Evolutionary conservation across 1,140 invertebrate genomes (phyloP).

Genomic region (Protaetia brevitarsis): DNA sequence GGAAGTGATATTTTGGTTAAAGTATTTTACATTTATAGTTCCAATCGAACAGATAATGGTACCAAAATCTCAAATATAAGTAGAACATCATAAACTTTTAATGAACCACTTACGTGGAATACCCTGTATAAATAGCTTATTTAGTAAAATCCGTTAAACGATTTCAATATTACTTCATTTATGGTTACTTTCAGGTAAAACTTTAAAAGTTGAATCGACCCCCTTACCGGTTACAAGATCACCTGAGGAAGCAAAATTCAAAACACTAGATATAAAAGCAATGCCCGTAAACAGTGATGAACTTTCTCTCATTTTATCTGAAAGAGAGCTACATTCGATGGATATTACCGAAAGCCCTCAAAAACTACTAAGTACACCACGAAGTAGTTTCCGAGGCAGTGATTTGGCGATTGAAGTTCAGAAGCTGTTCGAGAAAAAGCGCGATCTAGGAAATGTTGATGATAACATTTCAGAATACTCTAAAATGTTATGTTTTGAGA

Average conservation of each 20-base stretch:
- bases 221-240: not conserved
- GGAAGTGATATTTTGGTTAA: no score
- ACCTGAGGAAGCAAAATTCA: not conserved
- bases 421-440: not conserved
- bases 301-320: not conserved
- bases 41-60: no score
- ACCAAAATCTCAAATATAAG: no score
- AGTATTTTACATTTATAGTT: no score
- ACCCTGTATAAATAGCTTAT: no score
- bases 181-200: not conserved
- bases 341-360: not conserved
- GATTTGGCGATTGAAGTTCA: not conserved
- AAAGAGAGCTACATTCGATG: not conserved
- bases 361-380: not conserved
- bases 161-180: no score
- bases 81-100: no score
- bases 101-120: no score
- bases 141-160: no score
- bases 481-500: not conserved
- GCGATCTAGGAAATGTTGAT: not conserved
- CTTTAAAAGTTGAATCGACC: not conserved
- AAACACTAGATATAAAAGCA: not conserved
- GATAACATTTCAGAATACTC: not conserved
- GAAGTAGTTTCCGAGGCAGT: not conserved
- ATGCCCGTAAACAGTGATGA: not conserved